Evolutionary conservation across 2,113 vertebrate species (phyloP).

Genomic region (Melanostigma gelatinosum): DNA sequence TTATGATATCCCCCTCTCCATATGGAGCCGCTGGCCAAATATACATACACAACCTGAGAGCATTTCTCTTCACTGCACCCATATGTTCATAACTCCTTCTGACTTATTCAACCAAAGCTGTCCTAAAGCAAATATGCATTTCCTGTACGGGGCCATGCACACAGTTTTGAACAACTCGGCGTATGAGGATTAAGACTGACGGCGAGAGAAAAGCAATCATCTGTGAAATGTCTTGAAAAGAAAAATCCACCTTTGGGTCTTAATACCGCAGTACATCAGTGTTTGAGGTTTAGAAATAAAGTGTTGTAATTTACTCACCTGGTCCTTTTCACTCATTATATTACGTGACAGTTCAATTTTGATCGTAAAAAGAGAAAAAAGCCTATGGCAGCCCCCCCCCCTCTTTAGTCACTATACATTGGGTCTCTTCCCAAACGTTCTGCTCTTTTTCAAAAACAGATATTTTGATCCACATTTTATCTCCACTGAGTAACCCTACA

Average conservation of each 20-base stretch:
- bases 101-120: slow-evolving; percentile 34
- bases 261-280: neutral
- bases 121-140: slow-evolving; percentile 25
- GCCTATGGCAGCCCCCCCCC: slow-evolving; percentile 24
- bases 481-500: slow-evolving; percentile 26
- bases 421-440: slow-evolving; percentile 6
- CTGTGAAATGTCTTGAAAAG: neutral
- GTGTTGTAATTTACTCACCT: neutral
- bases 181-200: slow-evolving; percentile 8
- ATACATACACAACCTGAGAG: slow-evolving; percentile 33
- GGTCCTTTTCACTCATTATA: neutral
- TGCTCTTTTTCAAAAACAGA: slow-evolving; percentile 12
- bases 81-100: slow-evolving; percentile 38
- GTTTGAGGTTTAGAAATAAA: neutral
- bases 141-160: slow-evolving; percentile 1
- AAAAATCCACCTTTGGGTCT: neutral
- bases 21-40: slow-evolving; percentile 58
- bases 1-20: slow-evolving; percentile 64
- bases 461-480: slow-evolving; percentile 15
- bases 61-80: slow-evolving; percentile 36
- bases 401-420: slow-evolving; percentile 10
- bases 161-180: neutral
- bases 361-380: neutral
- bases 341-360: neutral
- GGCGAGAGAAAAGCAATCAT: neutral